Evolutionary conservation across 2,113 vertebrate genomes (phyloP).

Genomic region (Puma concolor): DNA sequence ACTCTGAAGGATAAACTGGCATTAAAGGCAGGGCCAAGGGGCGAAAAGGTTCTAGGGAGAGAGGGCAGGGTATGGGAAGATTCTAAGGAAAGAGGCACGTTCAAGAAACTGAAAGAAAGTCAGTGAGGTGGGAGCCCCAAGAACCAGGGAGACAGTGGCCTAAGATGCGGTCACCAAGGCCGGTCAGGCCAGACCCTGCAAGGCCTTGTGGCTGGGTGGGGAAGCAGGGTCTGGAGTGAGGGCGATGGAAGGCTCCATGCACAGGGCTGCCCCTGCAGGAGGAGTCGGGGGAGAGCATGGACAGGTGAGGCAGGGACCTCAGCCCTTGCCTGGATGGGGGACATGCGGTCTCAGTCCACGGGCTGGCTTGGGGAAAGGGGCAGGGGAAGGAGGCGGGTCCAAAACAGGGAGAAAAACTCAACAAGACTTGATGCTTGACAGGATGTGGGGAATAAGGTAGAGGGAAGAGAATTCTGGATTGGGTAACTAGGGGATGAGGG

Average conservation of each 20-base stretch:
- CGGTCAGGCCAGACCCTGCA: neutral
- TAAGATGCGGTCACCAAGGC: neutral
- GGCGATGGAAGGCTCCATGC: neutral
- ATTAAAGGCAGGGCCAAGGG: neutral
- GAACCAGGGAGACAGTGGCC: neutral
- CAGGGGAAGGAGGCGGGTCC: accelerated
- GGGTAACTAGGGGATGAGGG: neutral
- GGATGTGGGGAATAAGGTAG: neutral
- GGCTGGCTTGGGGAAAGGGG: neutral
- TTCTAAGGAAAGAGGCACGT: neutral
- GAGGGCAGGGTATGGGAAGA: neutral
- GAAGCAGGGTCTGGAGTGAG: neutral
- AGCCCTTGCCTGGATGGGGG: neutral
- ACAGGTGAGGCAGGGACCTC: neutral
- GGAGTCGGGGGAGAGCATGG: accelerated
- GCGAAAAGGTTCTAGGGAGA: neutral
- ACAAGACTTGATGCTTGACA: neutral
- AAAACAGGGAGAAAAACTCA: neutral
- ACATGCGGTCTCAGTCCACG: accelerated
- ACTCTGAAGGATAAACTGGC: neutral
- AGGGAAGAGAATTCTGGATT: neutral
- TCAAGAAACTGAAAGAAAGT: neutral
- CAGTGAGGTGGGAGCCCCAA: accelerated
- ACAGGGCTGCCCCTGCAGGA: neutral
- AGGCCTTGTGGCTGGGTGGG: accelerated